Conservation (phyloP, 2,113 vertebrate species). For the Anthoscopus minutus region DNA sequence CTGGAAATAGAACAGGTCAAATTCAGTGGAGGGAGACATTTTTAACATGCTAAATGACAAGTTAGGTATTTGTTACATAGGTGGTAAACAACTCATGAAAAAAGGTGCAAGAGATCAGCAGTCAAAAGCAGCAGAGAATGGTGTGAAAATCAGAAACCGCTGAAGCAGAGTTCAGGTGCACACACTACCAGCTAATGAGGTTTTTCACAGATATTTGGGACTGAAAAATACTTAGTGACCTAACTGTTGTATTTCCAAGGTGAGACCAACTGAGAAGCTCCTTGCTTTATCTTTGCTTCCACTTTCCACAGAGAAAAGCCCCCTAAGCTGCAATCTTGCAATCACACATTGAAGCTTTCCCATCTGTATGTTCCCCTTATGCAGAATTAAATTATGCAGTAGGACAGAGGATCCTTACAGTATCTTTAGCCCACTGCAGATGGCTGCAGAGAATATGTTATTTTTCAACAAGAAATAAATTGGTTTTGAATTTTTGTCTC, state of each 20-base stretch:
- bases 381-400: background rate
- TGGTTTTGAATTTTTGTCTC: background rate
- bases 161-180: background rate
- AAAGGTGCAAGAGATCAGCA: background rate
- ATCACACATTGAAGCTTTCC: background rate
- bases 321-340: background rate
- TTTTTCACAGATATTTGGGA: background rate
- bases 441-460: background rate
- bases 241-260: background rate
- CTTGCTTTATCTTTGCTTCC: background rate
- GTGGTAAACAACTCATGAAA: background rate
- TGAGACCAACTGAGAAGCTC: background rate
- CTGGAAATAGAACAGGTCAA: background rate
- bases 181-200: background rate
- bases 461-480: background rate
- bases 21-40: background rate
- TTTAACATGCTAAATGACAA: background rate
- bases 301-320: background rate
- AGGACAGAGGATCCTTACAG: background rate
- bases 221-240: background rate
- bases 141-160: background rate
- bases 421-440: background rate
- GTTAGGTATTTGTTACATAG: background rate
- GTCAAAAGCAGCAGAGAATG: background rate
- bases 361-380: background rate